Conservation (phyloP, 64 coral and sea anemone genomes). For the Dendrophyllia cribrosa region DNA sequence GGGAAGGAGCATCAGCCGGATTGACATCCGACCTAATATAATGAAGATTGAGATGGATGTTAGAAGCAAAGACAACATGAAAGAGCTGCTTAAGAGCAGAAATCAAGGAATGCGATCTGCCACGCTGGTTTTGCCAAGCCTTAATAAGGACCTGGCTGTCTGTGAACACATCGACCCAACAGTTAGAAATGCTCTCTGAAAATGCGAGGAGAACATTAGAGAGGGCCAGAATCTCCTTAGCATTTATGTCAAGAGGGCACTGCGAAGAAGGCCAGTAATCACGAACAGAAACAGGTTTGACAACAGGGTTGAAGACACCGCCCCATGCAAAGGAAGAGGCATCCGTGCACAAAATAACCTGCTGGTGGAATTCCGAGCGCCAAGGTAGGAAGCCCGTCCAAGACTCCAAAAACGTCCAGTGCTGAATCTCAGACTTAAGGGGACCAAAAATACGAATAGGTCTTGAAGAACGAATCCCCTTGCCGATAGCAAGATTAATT, state of each 20-base stretch:
- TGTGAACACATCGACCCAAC: constrained; percentile 4
- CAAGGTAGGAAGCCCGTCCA: constrained; percentile 23
- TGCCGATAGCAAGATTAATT: constrained; percentile 38
- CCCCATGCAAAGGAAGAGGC: constrained; percentile 14
- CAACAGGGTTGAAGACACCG: neutral
- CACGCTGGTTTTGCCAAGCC: neutral
- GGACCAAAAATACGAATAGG: neutral
- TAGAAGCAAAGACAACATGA: neutral
- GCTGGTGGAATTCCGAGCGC: constrained; percentile 4
- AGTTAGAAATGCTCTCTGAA: neutral
- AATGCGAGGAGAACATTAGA: neutral
- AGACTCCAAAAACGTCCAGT: constrained; percentile 3
- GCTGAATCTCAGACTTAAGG: neutral
- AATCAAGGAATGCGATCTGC: neutral
- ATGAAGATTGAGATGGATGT: neutral
- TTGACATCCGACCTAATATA: neutral
- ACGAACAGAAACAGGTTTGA: neutral
- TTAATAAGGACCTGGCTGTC: neutral
- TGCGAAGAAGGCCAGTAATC: neutral
- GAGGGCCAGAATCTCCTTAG: neutral
- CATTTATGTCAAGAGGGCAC: neutral
- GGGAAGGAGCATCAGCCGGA: neutral
- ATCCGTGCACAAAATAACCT: constrained; percentile 19
- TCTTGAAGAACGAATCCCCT: neutral
- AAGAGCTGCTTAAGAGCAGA: neutral